Conservation (phyloP, 1,140 invertebrate genomes). For the Listronotus oregonensis region DNA sequence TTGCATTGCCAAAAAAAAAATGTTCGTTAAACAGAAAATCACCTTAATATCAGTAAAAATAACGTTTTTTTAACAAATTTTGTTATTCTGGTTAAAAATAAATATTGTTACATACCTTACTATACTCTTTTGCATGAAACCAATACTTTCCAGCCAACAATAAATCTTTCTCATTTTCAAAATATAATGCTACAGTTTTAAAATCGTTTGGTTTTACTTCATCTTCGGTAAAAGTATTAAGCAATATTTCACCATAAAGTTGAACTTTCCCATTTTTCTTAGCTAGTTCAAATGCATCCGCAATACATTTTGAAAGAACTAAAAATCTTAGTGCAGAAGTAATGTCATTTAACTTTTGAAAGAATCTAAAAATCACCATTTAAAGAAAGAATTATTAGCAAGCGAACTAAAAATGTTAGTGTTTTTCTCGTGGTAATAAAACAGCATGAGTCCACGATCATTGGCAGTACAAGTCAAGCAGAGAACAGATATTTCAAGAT, state of each 20-base stretch:
- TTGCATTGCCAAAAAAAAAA: too few species aligned
- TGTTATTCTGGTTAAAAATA: too few species aligned
- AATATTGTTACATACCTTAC: conserved; percentile 69
- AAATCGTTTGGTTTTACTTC: conserved; percentile 81
- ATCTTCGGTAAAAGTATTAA: conserved; percentile 68
- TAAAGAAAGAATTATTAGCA: too few species aligned
- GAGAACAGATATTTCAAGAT: too few species aligned
- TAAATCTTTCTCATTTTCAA: conserved; percentile 88
- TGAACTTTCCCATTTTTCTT: conserved; percentile 90
- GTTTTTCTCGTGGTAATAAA: too few species aligned
- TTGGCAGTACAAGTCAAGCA: too few species aligned
- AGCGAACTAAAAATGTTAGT: too few species aligned
- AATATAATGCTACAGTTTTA: conserved; percentile 85
- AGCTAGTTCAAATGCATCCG: conserved; percentile 88
- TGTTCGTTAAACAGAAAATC: too few species aligned
- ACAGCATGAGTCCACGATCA: too few species aligned
- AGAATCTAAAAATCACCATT: conserved; percentile 70
- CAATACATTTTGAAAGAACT: conserved; percentile 90
- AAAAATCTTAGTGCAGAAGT: conserved; percentile 95
- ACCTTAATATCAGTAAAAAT: too few species aligned
- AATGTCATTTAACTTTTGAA: conserved; percentile 92
- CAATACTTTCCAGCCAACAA: conserved; percentile 94
- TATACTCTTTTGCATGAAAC: conserved; percentile 84
- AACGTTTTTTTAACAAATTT: too few species aligned
- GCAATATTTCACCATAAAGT: conserved; percentile 89